These are phyloP conservation scores for Diloba caeruleocephala DNA, from an alignment of 2,888 invertebrate species.

Conservation along the genomic window DNA sequence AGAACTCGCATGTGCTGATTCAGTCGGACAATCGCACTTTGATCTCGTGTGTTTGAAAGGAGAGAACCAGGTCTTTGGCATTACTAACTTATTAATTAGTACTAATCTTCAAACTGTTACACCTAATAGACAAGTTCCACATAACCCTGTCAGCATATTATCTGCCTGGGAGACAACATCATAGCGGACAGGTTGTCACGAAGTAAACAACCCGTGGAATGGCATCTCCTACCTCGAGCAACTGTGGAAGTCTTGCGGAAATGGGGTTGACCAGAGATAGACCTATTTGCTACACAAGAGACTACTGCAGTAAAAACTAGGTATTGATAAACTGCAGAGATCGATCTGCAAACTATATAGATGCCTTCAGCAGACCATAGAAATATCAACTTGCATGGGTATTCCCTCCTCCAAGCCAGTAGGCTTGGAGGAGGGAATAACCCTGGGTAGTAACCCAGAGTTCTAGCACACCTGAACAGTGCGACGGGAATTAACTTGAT, in stretches of 20 bases:
- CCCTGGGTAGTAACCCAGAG: no score
- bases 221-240: slow-evolving; percentile 4
- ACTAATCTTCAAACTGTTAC: background rate
- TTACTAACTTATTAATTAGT: no score
- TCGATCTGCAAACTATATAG: slow-evolving; percentile 3
- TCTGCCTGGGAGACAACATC: slow-evolving; percentile 2
- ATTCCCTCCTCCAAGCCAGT: no score
- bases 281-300: background rate
- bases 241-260: slow-evolving; percentile 4
- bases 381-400: slow-evolving; percentile 1
- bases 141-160: slow-evolving; percentile 1
- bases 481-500: slow-evolving; percentile 1
- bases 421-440: no score
- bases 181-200: slow-evolving; percentile 1
- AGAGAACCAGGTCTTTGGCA: background rate
- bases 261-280: slow-evolving; percentile 7
- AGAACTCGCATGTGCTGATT: no score
- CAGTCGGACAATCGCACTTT: no score
- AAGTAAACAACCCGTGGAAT: slow-evolving; percentile 1
- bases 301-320: background rate
- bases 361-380: slow-evolving; percentile 8
- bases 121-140: background rate
- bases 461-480: no score
- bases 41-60: no score
- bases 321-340: slow-evolving; percentile 8